Conservation (phyloP, 2,888 invertebrate genomes). For the Leucophenga montana region DNA sequence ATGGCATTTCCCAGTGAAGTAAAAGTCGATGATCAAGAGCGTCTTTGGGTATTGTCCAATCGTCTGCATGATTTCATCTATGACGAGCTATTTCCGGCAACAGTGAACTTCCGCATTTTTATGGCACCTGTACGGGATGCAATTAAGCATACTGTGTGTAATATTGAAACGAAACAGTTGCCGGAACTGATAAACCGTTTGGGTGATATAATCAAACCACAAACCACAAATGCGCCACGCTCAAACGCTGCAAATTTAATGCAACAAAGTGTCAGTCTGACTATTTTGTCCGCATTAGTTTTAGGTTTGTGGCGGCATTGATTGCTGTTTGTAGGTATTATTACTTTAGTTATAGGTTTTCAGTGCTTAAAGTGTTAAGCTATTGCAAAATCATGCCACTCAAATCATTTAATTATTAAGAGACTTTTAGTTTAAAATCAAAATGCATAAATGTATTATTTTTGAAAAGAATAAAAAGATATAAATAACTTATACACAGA, state of each 20-base stretch:
- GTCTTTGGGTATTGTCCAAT: constrained; percentile 84
- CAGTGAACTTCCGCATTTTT: constrained; percentile 82
- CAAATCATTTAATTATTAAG: too few relatives aligned
- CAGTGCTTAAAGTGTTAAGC: too few relatives aligned
- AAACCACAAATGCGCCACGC: constrained; percentile 38
- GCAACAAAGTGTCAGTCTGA: constrained; percentile 22
- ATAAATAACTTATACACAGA: too few relatives aligned
- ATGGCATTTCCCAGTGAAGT: constrained; percentile 86
- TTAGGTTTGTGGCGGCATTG: too few relatives aligned
- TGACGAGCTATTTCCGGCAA: constrained; percentile 76
- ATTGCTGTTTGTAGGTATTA: too few relatives aligned
- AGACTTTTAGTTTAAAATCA: too few relatives aligned
- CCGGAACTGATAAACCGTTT: constrained; percentile 76
- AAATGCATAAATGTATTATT: too few relatives aligned
- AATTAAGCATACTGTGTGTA: constrained; percentile 82
- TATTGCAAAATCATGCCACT: too few relatives aligned
- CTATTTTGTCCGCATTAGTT: constrained; percentile 32
- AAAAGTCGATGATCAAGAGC: constrained; percentile 82
- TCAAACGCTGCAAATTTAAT: background rate
- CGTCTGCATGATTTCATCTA: constrained; percentile 83
- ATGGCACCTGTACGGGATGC: constrained; percentile 81
- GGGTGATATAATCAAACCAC: constrained; percentile 74
- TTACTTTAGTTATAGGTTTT: too few relatives aligned
- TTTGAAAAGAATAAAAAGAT: too few relatives aligned
- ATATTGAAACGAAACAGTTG: constrained; percentile 76